Conservation (phyloP, 2,888 invertebrate genomes). For the Odontocolon sp. region DNA sequence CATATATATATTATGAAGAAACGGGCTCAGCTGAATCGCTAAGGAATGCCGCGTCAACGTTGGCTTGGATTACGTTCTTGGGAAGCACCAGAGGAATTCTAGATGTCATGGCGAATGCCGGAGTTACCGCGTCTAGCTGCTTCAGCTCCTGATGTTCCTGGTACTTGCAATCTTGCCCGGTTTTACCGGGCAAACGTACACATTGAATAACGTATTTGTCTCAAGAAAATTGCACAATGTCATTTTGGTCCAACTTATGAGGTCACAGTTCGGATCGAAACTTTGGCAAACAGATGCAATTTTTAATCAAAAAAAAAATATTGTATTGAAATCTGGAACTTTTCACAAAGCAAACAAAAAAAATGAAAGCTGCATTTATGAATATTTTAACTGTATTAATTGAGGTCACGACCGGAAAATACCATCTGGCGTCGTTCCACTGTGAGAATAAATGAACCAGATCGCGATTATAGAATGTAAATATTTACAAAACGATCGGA, state of each 20-base stretch:
- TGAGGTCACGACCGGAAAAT: slow-evolving; percentile 35
- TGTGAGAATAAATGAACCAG: slow-evolving; percentile 32
- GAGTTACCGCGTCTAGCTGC: slow-evolving; percentile 23
- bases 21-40: slow-evolving; percentile 9
- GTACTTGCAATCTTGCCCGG: slow-evolving; percentile 38
- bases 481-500: slow-evolving; percentile 44
- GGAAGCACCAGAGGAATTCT: slow-evolving; percentile 27
- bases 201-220: slow-evolving; percentile 43
- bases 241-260: slow-evolving; percentile 15
- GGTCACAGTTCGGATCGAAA: too few species aligned
- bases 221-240: slow-evolving; percentile 41
- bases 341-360: too few species aligned
- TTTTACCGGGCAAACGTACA: slow-evolving; percentile 11
- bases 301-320: too few species aligned
- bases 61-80: slow-evolving; percentile 28
- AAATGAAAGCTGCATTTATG: too few species aligned
- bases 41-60: slow-evolving; percentile 34
- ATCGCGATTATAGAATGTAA: slow-evolving; percentile 17
- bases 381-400: slow-evolving; percentile 5
- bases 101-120: slow-evolving; percentile 8
- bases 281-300: too few species aligned
- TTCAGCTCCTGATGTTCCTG: slow-evolving; percentile 25
- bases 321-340: too few species aligned
- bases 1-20: neutral
- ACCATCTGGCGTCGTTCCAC: slow-evolving; percentile 24